These are phyloP conservation scores for Trogon melanurus DNA, from an alignment of 2,113 vertebrate species.

Conservation along the genomic window DNA sequence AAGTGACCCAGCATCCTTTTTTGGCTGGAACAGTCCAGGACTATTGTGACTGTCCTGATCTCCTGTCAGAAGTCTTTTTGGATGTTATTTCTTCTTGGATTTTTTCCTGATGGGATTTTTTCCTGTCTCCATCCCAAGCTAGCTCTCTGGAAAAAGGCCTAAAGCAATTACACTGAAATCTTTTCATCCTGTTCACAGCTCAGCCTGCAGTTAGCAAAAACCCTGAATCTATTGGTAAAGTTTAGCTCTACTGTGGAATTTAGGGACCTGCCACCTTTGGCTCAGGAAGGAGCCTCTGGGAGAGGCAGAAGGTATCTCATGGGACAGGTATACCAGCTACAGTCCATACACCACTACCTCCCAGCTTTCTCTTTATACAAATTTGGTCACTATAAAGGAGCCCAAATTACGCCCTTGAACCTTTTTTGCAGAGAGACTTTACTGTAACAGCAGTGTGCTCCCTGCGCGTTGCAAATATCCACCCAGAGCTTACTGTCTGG, in stretches of 20 bases:
- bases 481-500: not conserved
- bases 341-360: not conserved
- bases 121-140: not conserved
- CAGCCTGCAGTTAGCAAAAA: not conserved
- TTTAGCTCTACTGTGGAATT: not conserved
- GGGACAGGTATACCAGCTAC: not conserved
- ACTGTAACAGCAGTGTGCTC: not conserved
- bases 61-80: not conserved
- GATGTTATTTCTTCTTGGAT: not conserved
- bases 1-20: not conserved
- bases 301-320: not conserved
- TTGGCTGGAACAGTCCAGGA: not conserved
- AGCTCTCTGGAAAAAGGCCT: constrained; percentile 1
- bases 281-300: not conserved
- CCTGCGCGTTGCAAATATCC: rapidly evolving
- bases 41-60: not conserved
- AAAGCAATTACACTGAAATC: not conserved
- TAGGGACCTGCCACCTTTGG: not conserved
- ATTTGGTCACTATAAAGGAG: not conserved
- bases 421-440: not conserved
- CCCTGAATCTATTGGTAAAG: not conserved
- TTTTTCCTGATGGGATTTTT: constrained; percentile 13
- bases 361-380: not conserved
- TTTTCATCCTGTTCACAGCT: not conserved
- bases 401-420: not conserved